Conservation (phyloP, 2,888 invertebrate genomes). For the Blastobasis adustella region DNA sequence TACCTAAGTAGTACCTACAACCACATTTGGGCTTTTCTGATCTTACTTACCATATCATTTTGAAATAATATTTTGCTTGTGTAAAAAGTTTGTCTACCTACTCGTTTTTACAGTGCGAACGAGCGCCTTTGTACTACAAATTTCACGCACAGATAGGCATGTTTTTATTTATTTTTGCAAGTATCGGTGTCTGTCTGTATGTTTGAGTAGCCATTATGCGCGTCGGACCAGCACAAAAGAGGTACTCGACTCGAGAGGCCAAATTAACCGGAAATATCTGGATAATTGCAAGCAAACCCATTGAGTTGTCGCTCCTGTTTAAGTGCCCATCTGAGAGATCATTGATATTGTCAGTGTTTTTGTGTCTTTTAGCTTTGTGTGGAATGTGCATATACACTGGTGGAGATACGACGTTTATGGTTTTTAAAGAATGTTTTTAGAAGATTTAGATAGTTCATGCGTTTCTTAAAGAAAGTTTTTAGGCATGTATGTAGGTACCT, state of each 20-base stretch:
- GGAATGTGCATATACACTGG: no score
- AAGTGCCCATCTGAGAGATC: slow-evolving; percentile 22
- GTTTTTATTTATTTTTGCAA: slow-evolving; percentile 3
- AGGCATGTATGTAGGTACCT: no score
- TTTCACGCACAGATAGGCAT: slow-evolving; percentile 1
- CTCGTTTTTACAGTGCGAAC: no score
- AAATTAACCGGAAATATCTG: slow-evolving; percentile 51
- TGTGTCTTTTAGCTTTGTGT: slow-evolving; percentile 7
- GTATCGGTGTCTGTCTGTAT: slow-evolving; percentile 14
- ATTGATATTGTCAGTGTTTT: slow-evolving; percentile 17
- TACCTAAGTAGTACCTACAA: no score
- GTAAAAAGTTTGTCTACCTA: no score
- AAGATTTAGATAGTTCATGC: no score
- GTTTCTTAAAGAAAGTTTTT: no score
- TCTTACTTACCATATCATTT: no score
- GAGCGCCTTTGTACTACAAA: neutral
- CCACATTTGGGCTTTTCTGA: no score
- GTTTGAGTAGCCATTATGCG: slow-evolving; percentile 21
- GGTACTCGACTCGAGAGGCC: slow-evolving; percentile 30
- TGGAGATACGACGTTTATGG: no score
- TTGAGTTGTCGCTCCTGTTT: slow-evolving; percentile 24
- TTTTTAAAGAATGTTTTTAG: no score
- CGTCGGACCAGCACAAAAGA: slow-evolving; percentile 35
- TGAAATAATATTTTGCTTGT: no score
- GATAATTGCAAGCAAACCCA: slow-evolving; percentile 39